These are phyloP conservation scores for Scaptomyza tumidula DNA, from an alignment of 2,888 invertebrate species.

Conservation along the genomic window DNA sequence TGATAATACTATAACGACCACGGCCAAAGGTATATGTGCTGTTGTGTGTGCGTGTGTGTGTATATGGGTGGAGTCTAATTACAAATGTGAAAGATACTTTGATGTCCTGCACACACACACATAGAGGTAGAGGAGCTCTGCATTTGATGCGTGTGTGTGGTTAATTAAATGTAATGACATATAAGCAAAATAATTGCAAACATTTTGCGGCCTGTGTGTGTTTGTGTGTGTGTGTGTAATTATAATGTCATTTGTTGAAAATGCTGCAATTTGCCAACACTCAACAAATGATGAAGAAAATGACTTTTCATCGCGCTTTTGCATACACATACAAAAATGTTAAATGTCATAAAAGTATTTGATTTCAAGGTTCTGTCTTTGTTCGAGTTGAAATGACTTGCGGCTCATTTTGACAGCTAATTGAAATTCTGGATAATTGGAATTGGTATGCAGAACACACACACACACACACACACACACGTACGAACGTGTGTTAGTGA, in stretches of 20 bases:
- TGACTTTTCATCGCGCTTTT: conserved; percentile 27
- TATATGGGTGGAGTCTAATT: conserved; percentile 51
- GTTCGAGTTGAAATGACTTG: not conserved
- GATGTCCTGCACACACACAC: conserved; percentile 52
- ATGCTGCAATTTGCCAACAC: conserved; percentile 15
- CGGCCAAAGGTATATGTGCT: not conserved
- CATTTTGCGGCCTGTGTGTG: conserved; percentile 25
- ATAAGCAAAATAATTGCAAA: conserved; percentile 59
- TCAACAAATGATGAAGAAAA: conserved; percentile 52
- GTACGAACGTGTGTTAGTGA: conserved; percentile 2
- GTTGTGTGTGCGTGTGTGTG: not conserved
- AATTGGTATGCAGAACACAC: not conserved
- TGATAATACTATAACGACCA: conserved; percentile 41
- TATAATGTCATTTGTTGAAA: conserved; percentile 28
- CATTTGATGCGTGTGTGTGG: conserved; percentile 41
- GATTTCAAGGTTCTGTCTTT: conserved; percentile 18
- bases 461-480: not conserved
- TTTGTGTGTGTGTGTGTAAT: conserved; percentile 15
- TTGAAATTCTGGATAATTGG: conserved; percentile 25
- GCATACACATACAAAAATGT: conserved; percentile 2
- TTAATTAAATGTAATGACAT: conserved; percentile 76
- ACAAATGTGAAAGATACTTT: conserved; percentile 40
- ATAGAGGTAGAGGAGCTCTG: conserved; percentile 5
- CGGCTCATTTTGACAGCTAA: conserved; percentile 33
- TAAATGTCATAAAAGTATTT: conserved; percentile 11